phyloP scores from a whole-genome alignment of 2,113 vertebrate genomes.

The Pterocles burchelli region DNA sequence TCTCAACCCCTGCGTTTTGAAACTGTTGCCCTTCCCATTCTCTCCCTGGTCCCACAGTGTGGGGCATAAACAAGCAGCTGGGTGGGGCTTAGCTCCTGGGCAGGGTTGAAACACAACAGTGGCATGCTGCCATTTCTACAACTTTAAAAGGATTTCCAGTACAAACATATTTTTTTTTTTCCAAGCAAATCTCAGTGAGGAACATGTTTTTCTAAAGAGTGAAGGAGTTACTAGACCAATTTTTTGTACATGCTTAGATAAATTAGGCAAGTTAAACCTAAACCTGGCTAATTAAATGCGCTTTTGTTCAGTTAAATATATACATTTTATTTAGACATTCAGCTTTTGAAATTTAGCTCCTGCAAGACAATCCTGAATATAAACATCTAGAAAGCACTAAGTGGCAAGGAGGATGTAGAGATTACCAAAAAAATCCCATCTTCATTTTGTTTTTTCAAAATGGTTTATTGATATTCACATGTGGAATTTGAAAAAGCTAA shows the following conservation, averaged over 20 bases:
- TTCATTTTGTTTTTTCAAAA: background rate
- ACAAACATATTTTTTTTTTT: background rate
- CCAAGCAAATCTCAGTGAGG: background rate
- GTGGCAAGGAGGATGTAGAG: rapidly evolving
- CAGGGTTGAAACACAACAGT: background rate
- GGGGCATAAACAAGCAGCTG: rapidly evolving
- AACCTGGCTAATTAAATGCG: background rate
- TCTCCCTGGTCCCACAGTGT: background rate
- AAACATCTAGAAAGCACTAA: background rate
- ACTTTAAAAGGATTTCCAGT: background rate
- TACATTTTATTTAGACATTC: background rate
- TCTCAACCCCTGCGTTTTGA: rapidly evolving
- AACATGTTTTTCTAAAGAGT: background rate
- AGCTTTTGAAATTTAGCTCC: background rate
- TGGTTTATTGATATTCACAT: background rate
- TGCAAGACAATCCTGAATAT: background rate
- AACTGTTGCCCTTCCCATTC: background rate
- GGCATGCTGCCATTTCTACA: background rate
- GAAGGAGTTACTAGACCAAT: background rate
- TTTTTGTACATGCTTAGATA: background rate
- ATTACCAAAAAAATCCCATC: background rate
- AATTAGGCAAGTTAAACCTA: background rate
- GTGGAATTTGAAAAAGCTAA: background rate
- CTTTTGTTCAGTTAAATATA: background rate
- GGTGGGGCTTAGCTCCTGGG: background rate